Evolutionary conservation across 1,140 invertebrate species (phyloP), one percentile per base, ranked within the genome.

Genomic region (Diachasmimorpha longicaudata): DNA sequence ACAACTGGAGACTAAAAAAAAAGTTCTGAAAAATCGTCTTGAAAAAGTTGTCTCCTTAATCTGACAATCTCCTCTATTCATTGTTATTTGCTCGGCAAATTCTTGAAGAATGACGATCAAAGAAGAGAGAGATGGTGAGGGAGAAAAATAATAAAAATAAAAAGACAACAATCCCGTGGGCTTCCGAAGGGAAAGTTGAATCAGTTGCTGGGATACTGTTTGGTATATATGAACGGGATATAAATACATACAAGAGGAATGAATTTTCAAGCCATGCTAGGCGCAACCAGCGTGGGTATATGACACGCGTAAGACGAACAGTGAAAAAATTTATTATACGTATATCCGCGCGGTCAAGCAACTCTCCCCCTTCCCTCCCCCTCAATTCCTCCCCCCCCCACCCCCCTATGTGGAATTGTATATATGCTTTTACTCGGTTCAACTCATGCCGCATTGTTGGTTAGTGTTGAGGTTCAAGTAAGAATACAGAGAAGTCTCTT

Each of bases 301-400:
- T 68, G 66, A 68, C 66, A 68, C 66, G 66, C 66, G 66, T 68
- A 68, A 68, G 66, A 68, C 13, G 58, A 63, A 63, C 58, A 63
- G 23, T 31, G 9, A 63, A 63, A 23, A 63, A 63, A 63, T 63
- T 63, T 63, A 63, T 52, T 63, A 63, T 63, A 63, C 21, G 58
- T 63, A 63, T 63, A 63, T 63, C 19, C 31, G 58, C 11, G 58
- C 58, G 58, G 58, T 63, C 58, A 63, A 63, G 58, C 58, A 63
- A 63, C 58, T 63, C 58, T 63, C 58, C 23, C 19, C 48, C 48
- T 10, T n/a, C n/a, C n/a, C n/a, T n/a, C n/a, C n/a, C n/a, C n/a
- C n/a, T n/a, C n/a, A n/a, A n/a, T n/a, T n/a, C n/a, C n/a, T n/a
- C n/a, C n/a, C n/a, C n/a, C n/a, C n/a, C n/a, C n/a, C n/a, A n/a